Conservation (phyloP, 2,113 vertebrate species). For the Tinamus guttatus region DNA sequence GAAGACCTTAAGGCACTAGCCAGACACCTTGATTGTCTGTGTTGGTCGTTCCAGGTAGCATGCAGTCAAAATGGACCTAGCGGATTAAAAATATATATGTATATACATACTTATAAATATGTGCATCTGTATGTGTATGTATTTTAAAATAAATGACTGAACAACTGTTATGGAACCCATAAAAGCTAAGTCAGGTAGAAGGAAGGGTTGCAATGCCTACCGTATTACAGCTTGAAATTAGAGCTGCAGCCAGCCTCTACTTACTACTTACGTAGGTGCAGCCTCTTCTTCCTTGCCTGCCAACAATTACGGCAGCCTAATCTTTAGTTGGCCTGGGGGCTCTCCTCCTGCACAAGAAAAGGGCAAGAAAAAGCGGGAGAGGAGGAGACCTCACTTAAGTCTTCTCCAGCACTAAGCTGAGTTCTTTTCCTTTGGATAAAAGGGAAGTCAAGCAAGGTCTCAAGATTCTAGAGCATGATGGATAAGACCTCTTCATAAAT, state of each 20-base stretch:
- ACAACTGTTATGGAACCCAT: neutral
- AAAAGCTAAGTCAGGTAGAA: neutral
- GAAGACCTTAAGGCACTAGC: neutral
- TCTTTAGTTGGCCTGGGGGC: too few species aligned
- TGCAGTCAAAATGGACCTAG: neutral
- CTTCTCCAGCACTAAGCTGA: neutral
- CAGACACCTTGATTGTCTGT: neutral
- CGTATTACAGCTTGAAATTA: neutral
- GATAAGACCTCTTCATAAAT: neutral
- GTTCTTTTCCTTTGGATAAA: neutral
- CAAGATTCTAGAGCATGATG: neutral
- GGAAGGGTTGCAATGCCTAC: neutral
- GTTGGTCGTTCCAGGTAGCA: neutral
- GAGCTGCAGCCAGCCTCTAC: neutral
- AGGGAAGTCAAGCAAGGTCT: neutral
- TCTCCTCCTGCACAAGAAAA: neutral
- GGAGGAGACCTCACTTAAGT: neutral
- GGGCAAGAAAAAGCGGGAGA: fast-evolving
- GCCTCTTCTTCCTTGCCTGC: neutral
- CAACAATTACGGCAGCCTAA: fast-evolving
- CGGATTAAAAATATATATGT: neutral
- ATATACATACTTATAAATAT: neutral
- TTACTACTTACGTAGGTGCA: neutral
- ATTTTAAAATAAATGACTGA: neutral
- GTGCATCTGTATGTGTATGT: neutral